These are phyloP conservation scores for Oplegnathus fasciatus DNA, from an alignment of 2,113 vertebrate genomes.

Conservation along the genomic window DNA sequence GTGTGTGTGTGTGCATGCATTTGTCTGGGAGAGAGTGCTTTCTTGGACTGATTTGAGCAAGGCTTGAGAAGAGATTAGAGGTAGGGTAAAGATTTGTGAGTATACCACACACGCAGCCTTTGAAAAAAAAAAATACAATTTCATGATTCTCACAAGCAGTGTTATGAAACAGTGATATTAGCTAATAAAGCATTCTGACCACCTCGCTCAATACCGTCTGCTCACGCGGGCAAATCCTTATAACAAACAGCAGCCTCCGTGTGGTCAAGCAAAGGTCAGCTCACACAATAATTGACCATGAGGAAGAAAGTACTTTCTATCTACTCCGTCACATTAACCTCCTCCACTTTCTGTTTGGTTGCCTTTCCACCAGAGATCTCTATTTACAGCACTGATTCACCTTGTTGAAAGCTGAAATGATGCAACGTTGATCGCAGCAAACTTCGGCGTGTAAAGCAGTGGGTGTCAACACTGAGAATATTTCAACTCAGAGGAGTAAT, in stretches of 20 bases:
- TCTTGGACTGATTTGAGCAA: neutral
- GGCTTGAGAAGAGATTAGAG: neutral
- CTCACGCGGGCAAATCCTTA: neutral
- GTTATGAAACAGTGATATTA: constrained; percentile 8
- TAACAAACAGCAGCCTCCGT: constrained; percentile 8
- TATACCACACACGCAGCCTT: neutral
- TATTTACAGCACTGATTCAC: neutral
- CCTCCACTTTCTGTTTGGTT: neutral
- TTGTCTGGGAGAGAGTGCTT: neutral
- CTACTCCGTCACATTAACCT: neutral
- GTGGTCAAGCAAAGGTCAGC: constrained; percentile 46
- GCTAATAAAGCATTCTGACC: constrained; percentile 18
- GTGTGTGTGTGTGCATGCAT: neutral
- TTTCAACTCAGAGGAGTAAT: neutral
- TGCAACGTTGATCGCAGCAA: neutral
- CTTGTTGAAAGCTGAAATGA: neutral
- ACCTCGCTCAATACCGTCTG: neutral
- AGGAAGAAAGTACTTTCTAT: constrained; percentile 22
- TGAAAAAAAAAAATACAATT: neutral
- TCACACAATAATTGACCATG: constrained; percentile 20
- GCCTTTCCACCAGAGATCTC: neutral
- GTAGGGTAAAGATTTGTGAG: neutral
- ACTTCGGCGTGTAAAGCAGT: neutral
- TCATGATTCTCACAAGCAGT: neutral
- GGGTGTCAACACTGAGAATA: neutral